phyloP scores from a whole-genome alignment of 1,140 invertebrate genomes.

The Cyphomyrmex costatus region DNA sequence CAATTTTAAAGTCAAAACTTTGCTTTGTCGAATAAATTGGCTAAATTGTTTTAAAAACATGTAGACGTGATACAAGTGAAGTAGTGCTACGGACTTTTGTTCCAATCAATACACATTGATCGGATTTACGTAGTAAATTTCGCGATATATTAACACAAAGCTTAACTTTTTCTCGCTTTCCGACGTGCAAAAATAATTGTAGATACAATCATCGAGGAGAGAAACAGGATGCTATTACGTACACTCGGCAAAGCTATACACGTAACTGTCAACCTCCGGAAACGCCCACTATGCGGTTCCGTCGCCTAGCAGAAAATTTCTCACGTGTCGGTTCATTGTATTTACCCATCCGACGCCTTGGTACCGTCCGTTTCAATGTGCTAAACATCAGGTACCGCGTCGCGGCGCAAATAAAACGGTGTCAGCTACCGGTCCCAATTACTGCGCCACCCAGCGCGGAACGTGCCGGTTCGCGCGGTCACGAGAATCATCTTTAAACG shows the following conservation, averaged over 20 bases:
- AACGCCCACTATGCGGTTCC: conserved; percentile 55
- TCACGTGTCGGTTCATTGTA: conserved; percentile 73
- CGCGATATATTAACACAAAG: not conserved
- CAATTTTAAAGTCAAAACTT: too few species aligned
- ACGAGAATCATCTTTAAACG: conserved; percentile 70
- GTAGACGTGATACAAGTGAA: too few species aligned
- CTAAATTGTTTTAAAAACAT: too few species aligned
- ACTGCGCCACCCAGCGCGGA: conserved; percentile 60
- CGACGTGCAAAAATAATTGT: conserved; percentile 10
- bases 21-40: too few species aligned
- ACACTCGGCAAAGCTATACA: conserved; percentile 41
- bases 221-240: conserved; percentile 49
- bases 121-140: not conserved
- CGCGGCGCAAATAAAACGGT: conserved; percentile 73
- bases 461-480: conserved; percentile 67
- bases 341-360: conserved; percentile 61
- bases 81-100: too few species aligned
- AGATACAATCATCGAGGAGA: conserved; percentile 32
- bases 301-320: conserved; percentile 68
- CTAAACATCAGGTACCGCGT: conserved; percentile 70
- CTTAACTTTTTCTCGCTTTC: not conserved
- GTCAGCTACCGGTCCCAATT: conserved; percentile 73
- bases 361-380: conserved; percentile 63
- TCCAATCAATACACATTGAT: too few species aligned
- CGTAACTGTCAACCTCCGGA: conserved; percentile 58